Evolutionary conservation across 1,140 invertebrate species (phyloP), one percentile per base, ranked within the genome.

Genomic region (Magallana angulata): DNA sequence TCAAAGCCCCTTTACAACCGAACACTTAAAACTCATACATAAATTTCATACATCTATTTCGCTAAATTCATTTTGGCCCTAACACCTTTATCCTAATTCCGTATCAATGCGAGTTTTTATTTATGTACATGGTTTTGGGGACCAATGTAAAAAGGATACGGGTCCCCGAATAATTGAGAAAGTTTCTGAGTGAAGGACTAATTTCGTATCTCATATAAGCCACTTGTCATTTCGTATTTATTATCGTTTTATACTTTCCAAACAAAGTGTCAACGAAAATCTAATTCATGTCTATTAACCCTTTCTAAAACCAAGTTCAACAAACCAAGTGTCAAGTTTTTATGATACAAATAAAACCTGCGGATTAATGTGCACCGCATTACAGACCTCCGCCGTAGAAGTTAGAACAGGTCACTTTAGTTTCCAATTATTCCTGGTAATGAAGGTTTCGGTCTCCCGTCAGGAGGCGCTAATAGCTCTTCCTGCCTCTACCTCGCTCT

Each of bases 361-460:
- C 68, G 36, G 68, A 71, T 71, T 71, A 36, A 71, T 71, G 68
- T 71, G 68, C 68, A 71, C 68, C 68, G 68, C 4, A 71, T 8
- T 30, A 71, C 68, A 71, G 68, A 71, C 68, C 68, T 71, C 68
- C 68, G 68, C 68, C 24, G 68, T 71, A 24, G 68, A 71, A 71
- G 68, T 71, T 71, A 71, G 68, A 30, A 30, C 68, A 30, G 68
- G 68, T 71, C 68, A 71, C 68, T 71, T 64, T 71, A 11, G 24
- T 30, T 71, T 71, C 68, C 68, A 71, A 71, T 71, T 71, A 71
- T 30, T 71, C 9, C 11, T 71, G 11, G 68, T 71, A 71, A 71
- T 71, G 68, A 71, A 71, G 68, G 12, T 30, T 18, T 71, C 24
- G 68, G 24, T 30, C 8, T 71, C 68, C 68, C 68, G 24, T 12